Conservation (phyloP, 1,140 invertebrate species). For the Varroa destructor region DNA sequence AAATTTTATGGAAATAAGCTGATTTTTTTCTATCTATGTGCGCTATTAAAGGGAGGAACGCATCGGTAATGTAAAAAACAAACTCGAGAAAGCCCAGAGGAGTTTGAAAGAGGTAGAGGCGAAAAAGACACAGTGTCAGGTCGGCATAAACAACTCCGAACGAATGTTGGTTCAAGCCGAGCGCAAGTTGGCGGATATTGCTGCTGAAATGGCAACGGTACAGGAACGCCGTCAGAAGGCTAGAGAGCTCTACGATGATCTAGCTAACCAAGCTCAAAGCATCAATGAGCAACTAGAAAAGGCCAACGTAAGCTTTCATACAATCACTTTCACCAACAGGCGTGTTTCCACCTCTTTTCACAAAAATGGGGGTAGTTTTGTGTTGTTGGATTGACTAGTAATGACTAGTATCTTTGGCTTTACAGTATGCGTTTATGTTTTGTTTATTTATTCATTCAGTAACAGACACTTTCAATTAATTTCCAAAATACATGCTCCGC, state of each 20-base stretch:
- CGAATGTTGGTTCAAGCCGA: constrained; percentile 40
- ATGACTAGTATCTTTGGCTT: no score
- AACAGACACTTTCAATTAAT: no score
- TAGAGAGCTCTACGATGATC: constrained; percentile 47
- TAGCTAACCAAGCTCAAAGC: constrained; percentile 47
- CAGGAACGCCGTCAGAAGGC: constrained; percentile 50
- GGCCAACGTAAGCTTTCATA: constrained; percentile 21
- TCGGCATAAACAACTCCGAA: constrained; percentile 46
- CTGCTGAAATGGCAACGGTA: constrained; percentile 49
- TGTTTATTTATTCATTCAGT: no score
- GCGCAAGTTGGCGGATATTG: constrained; percentile 54
- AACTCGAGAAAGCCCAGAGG: neutral
- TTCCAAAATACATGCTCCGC: no score
- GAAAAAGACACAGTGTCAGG: constrained; percentile 17
- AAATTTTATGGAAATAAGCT: no score
- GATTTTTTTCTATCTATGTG: no score
- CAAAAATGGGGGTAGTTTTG: no score
- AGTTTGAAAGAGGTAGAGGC: neutral
- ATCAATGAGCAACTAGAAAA: constrained; percentile 31
- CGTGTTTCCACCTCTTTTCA: no score
- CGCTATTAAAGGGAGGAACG: constrained; percentile 3
- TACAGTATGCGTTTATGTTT: no score
- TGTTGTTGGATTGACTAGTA: no score
- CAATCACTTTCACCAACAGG: no score
- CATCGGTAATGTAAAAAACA: constrained; percentile 7